Conservation (phyloP, 2,888 invertebrate genomes). For the Disparrhopalites patrizii region DNA sequence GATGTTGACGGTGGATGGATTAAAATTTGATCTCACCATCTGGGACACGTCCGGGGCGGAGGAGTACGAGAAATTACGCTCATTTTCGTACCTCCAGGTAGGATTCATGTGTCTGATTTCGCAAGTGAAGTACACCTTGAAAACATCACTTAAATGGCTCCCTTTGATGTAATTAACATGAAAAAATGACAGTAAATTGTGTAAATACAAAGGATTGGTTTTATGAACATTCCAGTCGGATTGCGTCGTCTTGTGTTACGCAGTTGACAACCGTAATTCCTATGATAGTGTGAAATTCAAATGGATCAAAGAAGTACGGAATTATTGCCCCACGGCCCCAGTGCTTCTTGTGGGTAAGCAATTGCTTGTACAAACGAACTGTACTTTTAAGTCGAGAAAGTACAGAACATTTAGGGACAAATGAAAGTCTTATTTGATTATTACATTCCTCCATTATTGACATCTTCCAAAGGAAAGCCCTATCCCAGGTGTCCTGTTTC, state of each 20-base stretch:
- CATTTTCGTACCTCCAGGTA: conserved; percentile 83
- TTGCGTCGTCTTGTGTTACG: conserved; percentile 81
- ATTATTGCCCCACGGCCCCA: conserved; percentile 72
- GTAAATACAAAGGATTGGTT: background rate
- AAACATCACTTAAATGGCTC: background rate
- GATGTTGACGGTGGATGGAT: conserved; percentile 72
- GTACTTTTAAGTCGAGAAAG: background rate
- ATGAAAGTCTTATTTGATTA: no score
- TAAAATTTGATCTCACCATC: conserved; percentile 72
- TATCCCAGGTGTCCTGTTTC: no score
- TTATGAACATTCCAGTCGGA: conserved; percentile 64
- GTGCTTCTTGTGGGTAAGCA: conserved; percentile 76
- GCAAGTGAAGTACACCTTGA: no score
- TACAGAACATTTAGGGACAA: no score
- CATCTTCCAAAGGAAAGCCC: no score
- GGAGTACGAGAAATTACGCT: conserved; percentile 82
- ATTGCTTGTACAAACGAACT: background rate
- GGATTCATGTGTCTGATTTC: conserved; percentile 50
- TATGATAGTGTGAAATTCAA: conserved; percentile 77
- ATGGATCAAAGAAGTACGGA: conserved; percentile 81
- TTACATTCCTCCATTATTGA: no score
- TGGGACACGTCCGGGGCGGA: conserved; percentile 91
- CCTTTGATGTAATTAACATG: background rate
- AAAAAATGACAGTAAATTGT: background rate
- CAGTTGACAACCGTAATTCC: conserved; percentile 71